phyloP scores from a whole-genome alignment of 64 coral and sea anemone species.

The Pocillopora verrucosa region DNA sequence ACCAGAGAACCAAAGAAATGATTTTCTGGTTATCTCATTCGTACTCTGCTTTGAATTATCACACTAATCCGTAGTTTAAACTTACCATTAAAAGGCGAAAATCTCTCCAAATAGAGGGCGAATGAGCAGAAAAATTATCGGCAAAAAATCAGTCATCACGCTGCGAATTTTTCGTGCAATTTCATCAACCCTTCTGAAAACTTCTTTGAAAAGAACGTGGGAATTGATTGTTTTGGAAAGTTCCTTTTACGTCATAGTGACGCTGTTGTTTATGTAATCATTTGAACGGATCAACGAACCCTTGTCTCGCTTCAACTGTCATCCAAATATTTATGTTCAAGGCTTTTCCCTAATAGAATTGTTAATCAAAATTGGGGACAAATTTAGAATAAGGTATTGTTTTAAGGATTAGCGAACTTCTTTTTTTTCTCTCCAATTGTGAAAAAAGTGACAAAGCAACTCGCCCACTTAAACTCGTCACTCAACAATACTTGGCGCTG shows the following conservation, averaged over 20 bases:
- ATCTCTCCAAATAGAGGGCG: neutral
- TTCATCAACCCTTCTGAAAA: conserved; percentile 1
- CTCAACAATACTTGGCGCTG: neutral
- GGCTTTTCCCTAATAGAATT: neutral
- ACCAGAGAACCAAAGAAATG: neutral
- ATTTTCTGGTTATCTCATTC: conserved; percentile 1
- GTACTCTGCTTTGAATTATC: neutral
- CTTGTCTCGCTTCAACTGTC: neutral
- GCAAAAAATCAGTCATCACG: neutral
- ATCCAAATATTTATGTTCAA: neutral
- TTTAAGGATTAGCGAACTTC: no score
- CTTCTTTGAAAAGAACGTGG: neutral
- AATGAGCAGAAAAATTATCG: neutral
- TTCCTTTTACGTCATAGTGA: conserved; percentile 7
- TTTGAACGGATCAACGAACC: neutral
- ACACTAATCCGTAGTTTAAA: no score
- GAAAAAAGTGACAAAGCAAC: neutral
- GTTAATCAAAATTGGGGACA: neutral
- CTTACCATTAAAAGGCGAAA: neutral
- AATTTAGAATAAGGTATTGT: neutral
- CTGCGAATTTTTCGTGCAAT: neutral
- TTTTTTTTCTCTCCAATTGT: neutral
- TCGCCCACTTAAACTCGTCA: neutral
- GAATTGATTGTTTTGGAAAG: neutral
- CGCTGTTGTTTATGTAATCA: conserved; percentile 13